Conservation (phyloP, 2,113 vertebrate genomes). For the Eublepharis macularius region DNA sequence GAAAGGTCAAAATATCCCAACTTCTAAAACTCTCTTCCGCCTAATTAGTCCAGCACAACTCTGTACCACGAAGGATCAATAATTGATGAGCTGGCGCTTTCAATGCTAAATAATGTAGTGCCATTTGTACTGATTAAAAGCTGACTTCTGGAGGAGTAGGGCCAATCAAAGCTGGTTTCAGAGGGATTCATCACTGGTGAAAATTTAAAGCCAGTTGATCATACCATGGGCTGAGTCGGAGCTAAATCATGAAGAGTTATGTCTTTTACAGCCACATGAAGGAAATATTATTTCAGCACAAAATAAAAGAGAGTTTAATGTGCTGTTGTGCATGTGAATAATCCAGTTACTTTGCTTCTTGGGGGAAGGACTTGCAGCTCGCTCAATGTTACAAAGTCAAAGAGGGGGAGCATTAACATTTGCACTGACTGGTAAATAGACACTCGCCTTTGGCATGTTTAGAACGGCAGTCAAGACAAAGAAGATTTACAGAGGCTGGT, state of each 20-base stretch:
- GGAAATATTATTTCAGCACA: constrained; percentile 7
- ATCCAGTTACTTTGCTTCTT: not conserved
- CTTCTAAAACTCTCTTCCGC: not conserved
- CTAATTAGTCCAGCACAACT: not conserved
- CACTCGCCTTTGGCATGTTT: not conserved
- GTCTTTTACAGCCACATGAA: not conserved
- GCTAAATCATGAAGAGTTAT: not conserved
- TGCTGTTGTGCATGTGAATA: not conserved
- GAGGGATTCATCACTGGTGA: not conserved
- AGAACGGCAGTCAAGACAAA: not conserved
- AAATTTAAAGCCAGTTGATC: not conserved
- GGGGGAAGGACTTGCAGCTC: not conserved
- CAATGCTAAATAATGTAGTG: constrained; percentile 2
- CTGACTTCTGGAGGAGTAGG: not conserved
- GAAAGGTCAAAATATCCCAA: accelerated
- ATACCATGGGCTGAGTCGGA: not conserved
- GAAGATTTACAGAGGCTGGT: not conserved
- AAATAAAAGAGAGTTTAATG: not conserved
- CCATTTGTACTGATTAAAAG: constrained; percentile 20
- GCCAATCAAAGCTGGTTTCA: accelerated
- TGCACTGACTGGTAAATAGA: not conserved
- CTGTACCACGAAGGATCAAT: not conserved
- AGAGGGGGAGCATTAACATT: not conserved
- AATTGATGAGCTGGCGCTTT: not conserved
- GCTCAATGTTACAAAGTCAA: not conserved